Conservation (phyloP, 2,797 vertebrate species). For the Hemibagrus guttatus region DNA sequence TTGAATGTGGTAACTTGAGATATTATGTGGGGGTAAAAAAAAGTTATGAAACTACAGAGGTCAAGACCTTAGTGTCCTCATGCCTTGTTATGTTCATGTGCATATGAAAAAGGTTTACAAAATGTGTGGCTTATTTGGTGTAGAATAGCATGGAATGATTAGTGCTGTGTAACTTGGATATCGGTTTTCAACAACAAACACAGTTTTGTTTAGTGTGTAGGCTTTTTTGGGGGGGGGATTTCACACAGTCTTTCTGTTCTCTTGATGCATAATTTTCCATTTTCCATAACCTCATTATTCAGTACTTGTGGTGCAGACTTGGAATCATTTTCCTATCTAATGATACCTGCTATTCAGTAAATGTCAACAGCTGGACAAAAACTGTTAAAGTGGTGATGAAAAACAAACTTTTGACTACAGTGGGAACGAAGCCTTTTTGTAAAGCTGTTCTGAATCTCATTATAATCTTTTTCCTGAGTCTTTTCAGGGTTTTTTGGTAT, state of each 20-base stretch:
- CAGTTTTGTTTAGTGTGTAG: neutral
- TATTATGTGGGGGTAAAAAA: neutral
- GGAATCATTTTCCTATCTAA: conserved; percentile 13
- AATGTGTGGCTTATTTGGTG: neutral
- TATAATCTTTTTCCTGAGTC: conserved; percentile 10
- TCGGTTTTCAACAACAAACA: neutral
- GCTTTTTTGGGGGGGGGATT: neutral
- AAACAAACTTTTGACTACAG: neutral
- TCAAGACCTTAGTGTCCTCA: neutral
- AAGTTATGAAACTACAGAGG: neutral
- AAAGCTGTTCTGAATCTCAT: conserved; percentile 28
- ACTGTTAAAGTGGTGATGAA: neutral
- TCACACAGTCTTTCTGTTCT: neutral
- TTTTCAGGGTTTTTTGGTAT: neutral
- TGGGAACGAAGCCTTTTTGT: neutral
- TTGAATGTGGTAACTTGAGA: neutral
- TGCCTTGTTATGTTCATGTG: neutral
- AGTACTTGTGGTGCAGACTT: conserved; percentile 3
- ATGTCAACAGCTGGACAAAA: conserved; percentile 33
- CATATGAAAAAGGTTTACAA: neutral
- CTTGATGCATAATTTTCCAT: conserved; percentile 13
- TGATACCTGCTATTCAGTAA: conserved; percentile 17
- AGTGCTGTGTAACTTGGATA: neutral
- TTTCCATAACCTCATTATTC: conserved; percentile 15
- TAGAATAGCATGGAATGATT: neutral